Conservation (phyloP, 2,113 vertebrate species). For the Channa argus region DNA sequence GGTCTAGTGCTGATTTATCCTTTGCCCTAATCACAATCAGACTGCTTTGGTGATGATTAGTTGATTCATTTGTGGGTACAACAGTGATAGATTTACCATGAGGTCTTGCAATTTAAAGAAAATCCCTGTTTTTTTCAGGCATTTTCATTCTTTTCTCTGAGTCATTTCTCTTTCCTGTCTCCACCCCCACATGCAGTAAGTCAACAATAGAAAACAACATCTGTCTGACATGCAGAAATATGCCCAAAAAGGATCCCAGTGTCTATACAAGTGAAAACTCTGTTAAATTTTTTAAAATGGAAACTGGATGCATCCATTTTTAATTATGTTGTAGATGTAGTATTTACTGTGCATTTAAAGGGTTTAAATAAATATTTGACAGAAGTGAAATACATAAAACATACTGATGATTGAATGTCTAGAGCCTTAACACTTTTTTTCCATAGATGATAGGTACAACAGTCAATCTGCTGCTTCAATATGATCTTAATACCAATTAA, state of each 20-base stretch:
- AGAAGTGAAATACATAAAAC: too few species aligned
- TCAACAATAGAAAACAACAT: conserved; percentile 30
- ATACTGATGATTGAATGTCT: too few species aligned
- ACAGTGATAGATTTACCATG: conserved; percentile 13
- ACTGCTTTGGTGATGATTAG: conserved; percentile 26
- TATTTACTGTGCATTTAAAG: conserved; percentile 1
- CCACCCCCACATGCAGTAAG: conserved; percentile 35
- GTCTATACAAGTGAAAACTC: conserved; percentile 28
- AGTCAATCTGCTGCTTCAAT: conserved; percentile 16
- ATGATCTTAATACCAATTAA: conserved; percentile 56
- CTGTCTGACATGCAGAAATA: conserved; percentile 43
- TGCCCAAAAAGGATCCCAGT: conserved; percentile 24
- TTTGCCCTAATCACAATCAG: conserved; percentile 29
- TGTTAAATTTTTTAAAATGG: conserved; percentile 13
- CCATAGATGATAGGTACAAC: background rate
- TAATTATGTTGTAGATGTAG: conserved; percentile 10
- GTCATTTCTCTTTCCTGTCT: conserved; percentile 31
- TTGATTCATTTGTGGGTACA: conserved; percentile 49
- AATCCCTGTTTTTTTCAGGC: conserved; percentile 11
- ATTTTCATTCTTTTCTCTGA: conserved; percentile 13
- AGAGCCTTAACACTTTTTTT: background rate
- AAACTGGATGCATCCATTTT: conserved; percentile 14
- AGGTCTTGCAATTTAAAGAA: background rate
- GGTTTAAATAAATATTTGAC: background rate
- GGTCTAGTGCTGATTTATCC: conserved; percentile 31